Conservation (phyloP, 2,888 invertebrate genomes). For the Notocelia uddmanniana region DNA sequence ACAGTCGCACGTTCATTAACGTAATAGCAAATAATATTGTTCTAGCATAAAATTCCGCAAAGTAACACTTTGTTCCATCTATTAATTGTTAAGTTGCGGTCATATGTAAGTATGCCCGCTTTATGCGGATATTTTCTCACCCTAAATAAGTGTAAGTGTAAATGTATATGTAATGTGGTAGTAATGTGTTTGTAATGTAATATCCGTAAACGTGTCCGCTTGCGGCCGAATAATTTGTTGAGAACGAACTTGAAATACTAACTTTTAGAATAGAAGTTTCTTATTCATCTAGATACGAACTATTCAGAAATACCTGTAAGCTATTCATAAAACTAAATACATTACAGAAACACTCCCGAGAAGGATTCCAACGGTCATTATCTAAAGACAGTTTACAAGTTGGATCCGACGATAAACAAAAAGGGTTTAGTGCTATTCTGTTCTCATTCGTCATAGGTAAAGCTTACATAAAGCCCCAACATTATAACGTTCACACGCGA, state of each 20-base stretch:
- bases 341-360: slow-evolving; percentile 25
- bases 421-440: slow-evolving; percentile 36
- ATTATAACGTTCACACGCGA: slow-evolving; percentile 44
- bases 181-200: too few relatives aligned
- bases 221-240: too few relatives aligned
- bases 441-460: slow-evolving; percentile 44
- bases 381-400: slow-evolving; percentile 44
- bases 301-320: slow-evolving; percentile 3
- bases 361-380: slow-evolving; percentile 39
- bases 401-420: slow-evolving; percentile 38
- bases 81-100: too few relatives aligned
- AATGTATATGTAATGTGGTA: too few relatives aligned
- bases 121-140: too few relatives aligned
- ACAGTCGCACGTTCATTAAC: too few relatives aligned
- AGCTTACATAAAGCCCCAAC: slow-evolving; percentile 40
- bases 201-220: too few relatives aligned
- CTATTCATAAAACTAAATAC: neutral
- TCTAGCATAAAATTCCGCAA: too few relatives aligned
- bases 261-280: neutral
- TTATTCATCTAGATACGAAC: neutral
- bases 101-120: too few relatives aligned
- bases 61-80: too few relatives aligned
- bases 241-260: neutral
- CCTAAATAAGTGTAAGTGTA: neutral
- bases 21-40: too few relatives aligned